Percentiles rank a stretch among this genome's conserved stretches.
Conservation (phyloP, 64 coral and sea anemone species). For the Pachyseris speciosa region DNA sequence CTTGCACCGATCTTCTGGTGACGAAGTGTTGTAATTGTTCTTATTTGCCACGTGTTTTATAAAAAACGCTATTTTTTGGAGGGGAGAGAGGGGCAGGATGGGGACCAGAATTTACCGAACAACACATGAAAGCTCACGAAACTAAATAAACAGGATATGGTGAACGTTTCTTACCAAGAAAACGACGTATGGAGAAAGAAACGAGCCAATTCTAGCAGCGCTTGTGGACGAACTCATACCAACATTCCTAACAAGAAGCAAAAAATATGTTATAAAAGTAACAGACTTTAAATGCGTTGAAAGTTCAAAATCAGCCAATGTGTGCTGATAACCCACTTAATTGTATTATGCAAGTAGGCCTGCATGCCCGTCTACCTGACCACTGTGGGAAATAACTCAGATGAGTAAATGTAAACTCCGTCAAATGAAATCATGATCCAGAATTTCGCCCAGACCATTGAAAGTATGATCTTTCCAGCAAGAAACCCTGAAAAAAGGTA, state of each 20-base stretch:
- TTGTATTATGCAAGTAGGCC: not conserved
- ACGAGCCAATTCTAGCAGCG: not conserved
- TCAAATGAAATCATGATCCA: conserved; percentile 44
- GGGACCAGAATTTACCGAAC: too few species aligned
- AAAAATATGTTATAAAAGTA: not conserved
- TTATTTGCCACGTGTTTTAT: too few species aligned
- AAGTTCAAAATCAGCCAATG: too few species aligned
- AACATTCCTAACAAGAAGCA: not conserved
- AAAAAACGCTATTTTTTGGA: too few species aligned
- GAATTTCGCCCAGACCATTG: conserved; percentile 35
- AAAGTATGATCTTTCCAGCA: conserved; percentile 5
- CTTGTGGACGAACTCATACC: not conserved
- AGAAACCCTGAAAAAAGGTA: not conserved
- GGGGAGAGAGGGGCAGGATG: too few species aligned
- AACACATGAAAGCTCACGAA: too few species aligned
- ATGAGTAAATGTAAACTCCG: conserved; percentile 6
- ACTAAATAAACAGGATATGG: too few species aligned
- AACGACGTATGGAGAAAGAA: not conserved
- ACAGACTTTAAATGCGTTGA: not conserved
- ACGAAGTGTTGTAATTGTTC: too few species aligned
- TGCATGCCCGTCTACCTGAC: not conserved
- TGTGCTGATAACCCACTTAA: too few species aligned
- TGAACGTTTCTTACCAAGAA: not conserved
- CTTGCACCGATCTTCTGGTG: too few species aligned
- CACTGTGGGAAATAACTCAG: conserved; percentile 12